Evolutionary conservation across 2,888 invertebrate genomes (phyloP).

Genomic region (Chalcis sispes): DNA sequence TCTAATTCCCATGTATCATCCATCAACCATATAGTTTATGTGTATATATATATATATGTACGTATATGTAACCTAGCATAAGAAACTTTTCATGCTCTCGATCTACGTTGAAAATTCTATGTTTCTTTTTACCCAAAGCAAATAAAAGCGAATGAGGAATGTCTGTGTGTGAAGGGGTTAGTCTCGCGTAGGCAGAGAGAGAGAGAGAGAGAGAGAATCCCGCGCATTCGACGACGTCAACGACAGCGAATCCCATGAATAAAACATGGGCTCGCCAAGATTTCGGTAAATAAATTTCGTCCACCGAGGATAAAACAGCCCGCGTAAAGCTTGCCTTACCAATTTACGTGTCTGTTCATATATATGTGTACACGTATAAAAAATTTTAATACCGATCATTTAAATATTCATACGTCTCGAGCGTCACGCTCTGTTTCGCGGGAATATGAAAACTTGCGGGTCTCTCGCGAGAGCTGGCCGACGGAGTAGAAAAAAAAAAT

Average conservation of each 20-base stretch:
- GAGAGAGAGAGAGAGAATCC: no score
- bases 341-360: neutral
- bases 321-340: neutral
- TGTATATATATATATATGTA: no score
- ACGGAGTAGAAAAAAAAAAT: no score
- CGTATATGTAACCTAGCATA: no score
- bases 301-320: neutral
- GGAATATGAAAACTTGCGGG: neutral
- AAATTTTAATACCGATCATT: neutral
- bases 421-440: neutral
- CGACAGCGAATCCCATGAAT: constrained; percentile 12
- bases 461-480: neutral
- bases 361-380: no score
- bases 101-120: no score
- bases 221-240: neutral
- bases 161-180: no score
- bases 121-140: no score
- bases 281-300: constrained; percentile 39
- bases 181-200: neutral
- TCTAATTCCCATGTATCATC: neutral
- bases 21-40: no score
- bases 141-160: no score
- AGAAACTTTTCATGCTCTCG: no score
- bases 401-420: constrained; percentile 4
- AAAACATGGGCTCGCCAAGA: constrained; percentile 30